A percentile compares a stretch with the other conserved stretches of the same genome.
phyloP scores from a whole-genome alignment of 2,888 invertebrate genomes.

The Bhutanitis thaidina region DNA sequence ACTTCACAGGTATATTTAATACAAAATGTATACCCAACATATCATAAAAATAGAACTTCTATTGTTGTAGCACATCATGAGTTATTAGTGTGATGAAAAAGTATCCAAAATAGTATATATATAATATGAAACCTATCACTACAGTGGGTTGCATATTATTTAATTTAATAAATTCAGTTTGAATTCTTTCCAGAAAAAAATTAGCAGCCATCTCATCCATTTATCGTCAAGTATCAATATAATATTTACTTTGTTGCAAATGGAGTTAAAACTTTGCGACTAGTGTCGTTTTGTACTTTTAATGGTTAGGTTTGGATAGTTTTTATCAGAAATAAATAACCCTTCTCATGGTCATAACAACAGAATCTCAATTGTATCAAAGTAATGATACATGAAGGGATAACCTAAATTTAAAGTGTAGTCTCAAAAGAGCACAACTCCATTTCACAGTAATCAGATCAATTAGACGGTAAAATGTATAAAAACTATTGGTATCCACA shows the following conservation, averaged over 20 bases:
- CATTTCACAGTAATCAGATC: slow-evolving; percentile 35
- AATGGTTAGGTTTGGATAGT: slow-evolving; percentile 1
- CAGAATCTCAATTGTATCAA: too few relatives aligned
- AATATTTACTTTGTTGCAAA: too few relatives aligned
- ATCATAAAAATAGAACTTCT: too few relatives aligned
- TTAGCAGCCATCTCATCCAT: too few relatives aligned
- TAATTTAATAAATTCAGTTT: too few relatives aligned
- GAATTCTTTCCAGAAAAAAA: too few relatives aligned
- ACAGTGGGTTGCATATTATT: too few relatives aligned
- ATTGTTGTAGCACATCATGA: slow-evolving; percentile 19
- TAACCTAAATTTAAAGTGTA: slow-evolving; percentile 63
- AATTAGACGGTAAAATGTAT: slow-evolving; percentile 43
- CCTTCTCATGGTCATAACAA: too few relatives aligned
- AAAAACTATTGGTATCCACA: slow-evolving; percentile 55
- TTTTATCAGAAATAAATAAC: slow-evolving; percentile 5
- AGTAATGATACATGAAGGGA: neutral
- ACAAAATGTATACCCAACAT: slow-evolving; percentile 50
- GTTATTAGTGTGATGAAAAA: slow-evolving; percentile 8
- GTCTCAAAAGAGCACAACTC: slow-evolving; percentile 74
- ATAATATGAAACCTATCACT: neutral
- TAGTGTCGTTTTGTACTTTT: too few relatives aligned
- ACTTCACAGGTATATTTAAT: slow-evolving; percentile 75
- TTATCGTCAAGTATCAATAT: too few relatives aligned
- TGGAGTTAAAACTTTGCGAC: too few relatives aligned
- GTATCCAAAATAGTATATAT: slow-evolving; percentile 19